Evolutionary conservation across 2,113 vertebrate genomes (phyloP).

Genomic region (Gavialis gangeticus): DNA sequence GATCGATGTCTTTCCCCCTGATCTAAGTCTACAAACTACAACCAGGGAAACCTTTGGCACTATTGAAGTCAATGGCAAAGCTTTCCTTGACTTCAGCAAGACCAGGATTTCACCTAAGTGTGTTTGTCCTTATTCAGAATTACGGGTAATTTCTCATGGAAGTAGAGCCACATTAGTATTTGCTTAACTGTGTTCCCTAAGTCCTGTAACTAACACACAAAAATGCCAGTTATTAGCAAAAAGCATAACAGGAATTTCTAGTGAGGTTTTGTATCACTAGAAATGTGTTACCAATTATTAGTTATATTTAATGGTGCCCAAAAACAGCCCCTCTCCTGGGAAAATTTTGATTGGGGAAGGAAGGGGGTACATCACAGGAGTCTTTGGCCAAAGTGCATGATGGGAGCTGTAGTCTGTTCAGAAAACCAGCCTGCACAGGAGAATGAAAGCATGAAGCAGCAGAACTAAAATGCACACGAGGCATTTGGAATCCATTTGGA

Average conservation of each 20-base stretch:
- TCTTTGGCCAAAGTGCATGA: not conserved
- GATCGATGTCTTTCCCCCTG: not conserved
- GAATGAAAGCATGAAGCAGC: not conserved
- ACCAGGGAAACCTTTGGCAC: not conserved
- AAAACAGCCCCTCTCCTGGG: too few species aligned
- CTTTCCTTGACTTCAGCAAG: accelerated
- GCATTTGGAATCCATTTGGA: not conserved
- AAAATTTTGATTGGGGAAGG: accelerated
- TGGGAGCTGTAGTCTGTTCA: not conserved
- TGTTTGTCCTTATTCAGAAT: not conserved
- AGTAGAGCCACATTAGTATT: not conserved
- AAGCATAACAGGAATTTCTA: accelerated
- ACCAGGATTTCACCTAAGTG: not conserved
- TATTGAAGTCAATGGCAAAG: not conserved
- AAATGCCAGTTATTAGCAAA: not conserved
- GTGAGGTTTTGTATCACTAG: accelerated
- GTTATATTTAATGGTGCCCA: accelerated
- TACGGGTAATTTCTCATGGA: not conserved
- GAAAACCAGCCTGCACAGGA: not conserved
- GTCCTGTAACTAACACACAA: not conserved
- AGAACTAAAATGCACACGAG: not conserved
- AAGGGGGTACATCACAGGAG: accelerated
- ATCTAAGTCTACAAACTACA: not conserved
- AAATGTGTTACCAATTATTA: not conserved
- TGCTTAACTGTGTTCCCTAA: not conserved